phyloP scores from a whole-genome alignment of 2,888 invertebrate genomes.

The Megastigmus dorsalis region DNA sequence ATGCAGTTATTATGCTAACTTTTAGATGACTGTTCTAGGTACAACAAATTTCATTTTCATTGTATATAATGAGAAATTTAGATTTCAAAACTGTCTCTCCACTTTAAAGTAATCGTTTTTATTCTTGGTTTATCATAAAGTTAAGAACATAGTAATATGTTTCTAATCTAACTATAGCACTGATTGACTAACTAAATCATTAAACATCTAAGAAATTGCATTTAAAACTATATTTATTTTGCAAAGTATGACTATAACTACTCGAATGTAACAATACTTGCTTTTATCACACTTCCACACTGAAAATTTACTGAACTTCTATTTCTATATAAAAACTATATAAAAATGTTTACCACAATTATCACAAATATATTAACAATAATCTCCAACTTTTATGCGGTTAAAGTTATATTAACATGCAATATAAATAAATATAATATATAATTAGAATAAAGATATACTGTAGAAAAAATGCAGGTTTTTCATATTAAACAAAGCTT shows the following conservation, averaged over 20 bases:
- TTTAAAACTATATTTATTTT: constrained; percentile 8
- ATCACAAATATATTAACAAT: constrained; percentile 31
- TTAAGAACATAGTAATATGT: too few species aligned
- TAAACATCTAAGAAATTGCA: neutral
- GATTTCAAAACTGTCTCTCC: too few species aligned
- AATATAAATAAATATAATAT: constrained; percentile 19
- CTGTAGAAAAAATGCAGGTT: constrained; percentile 24
- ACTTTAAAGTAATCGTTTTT: too few species aligned
- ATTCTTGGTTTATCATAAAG: too few species aligned
- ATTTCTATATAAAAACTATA: constrained; percentile 25
- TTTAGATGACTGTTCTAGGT: too few species aligned
- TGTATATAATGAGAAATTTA: neutral
- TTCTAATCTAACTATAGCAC: too few species aligned
- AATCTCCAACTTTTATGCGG: neutral
- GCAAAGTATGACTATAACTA: constrained; percentile 17
- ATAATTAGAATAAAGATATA: constrained; percentile 25
- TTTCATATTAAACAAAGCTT: constrained; percentile 3
- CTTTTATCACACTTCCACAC: constrained; percentile 17
- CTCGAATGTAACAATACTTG: constrained; percentile 12
- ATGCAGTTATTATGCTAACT: neutral
- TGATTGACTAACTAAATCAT: too few species aligned
- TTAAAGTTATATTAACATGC: constrained; percentile 37
- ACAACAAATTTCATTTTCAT: neutral
- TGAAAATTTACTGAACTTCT: constrained; percentile 23
- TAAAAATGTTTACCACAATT: constrained; percentile 21